Conservation (phyloP, 2,113 vertebrate genomes). For the Hoplias malabaricus region DNA sequence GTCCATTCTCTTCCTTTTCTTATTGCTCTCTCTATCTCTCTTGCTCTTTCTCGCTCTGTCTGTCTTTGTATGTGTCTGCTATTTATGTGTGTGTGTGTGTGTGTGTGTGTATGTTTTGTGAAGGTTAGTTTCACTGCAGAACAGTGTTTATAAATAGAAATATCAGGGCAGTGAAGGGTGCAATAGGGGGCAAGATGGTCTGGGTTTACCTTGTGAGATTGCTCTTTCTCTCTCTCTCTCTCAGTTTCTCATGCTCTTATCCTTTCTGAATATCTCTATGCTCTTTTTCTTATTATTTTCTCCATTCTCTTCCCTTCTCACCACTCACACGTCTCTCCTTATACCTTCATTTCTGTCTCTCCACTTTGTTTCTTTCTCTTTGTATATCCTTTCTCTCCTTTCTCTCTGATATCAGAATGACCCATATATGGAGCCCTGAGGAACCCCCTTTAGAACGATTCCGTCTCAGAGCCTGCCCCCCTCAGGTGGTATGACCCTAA, state of each 20-base stretch:
- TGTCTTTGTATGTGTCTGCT: neutral
- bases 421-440: conserved; percentile 65
- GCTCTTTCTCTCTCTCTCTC: too few relatives aligned
- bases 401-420: conserved; percentile 59
- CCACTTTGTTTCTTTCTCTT: neutral
- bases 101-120: neutral
- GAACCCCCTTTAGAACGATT: conserved; percentile 72
- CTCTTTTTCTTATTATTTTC: too few relatives aligned
- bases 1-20: conserved; percentile 11
- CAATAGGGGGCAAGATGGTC: neutral
- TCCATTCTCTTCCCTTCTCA: too few relatives aligned
- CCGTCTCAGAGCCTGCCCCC: conserved; percentile 53
- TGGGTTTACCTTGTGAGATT: neutral
- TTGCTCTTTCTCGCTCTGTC: conserved; percentile 21
- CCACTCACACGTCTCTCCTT: too few relatives aligned
- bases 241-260: too few relatives aligned
- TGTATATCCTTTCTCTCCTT: neutral
- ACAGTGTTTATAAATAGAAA: conserved; percentile 27
- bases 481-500: conserved; percentile 28
- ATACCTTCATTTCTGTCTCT: too few relatives aligned
- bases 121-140: conserved; percentile 24
- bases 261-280: too few relatives aligned
- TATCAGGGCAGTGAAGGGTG: neutral
- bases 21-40: conserved; percentile 43
- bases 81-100: conserved; percentile 17